These are phyloP conservation scores for Marisa cornuarietis DNA, from an alignment of 1,140 invertebrate genomes.

Conservation along the genomic window DNA sequence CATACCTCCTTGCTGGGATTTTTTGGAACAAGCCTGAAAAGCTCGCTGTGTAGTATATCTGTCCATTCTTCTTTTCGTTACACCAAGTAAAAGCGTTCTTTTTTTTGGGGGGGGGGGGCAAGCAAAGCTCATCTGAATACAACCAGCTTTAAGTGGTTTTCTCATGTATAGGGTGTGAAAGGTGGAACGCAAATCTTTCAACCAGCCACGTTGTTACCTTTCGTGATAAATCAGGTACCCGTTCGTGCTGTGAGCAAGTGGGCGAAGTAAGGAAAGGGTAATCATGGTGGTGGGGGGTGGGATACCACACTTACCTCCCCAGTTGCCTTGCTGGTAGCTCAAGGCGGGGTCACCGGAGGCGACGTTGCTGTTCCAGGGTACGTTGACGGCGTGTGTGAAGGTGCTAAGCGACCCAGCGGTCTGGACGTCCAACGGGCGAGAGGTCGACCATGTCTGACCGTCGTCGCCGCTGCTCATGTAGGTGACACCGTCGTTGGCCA, in stretches of 20 bases:
- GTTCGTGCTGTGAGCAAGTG: too few species aligned
- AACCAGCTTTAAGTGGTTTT: neutral
- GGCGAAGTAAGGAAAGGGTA: neutral
- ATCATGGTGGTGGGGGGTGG: neutral
- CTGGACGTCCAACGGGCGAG: constrained; percentile 16
- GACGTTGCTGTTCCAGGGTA: constrained; percentile 31
- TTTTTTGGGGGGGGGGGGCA: too few species aligned
- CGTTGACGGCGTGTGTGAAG: constrained; percentile 11
- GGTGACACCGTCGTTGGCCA: constrained; percentile 31
- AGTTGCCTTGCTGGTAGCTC: constrained; percentile 12
- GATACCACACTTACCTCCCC: constrained; percentile 35
- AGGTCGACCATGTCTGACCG: constrained; percentile 30
- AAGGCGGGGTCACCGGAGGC: constrained; percentile 13
- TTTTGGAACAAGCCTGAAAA: too few species aligned
- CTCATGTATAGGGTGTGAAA: neutral
- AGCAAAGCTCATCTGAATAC: neutral
- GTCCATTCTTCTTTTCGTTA: too few species aligned
- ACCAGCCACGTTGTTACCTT: neutral
- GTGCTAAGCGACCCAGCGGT: constrained; percentile 1
- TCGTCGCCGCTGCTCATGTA: constrained; percentile 36
- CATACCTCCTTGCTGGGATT: too few species aligned
- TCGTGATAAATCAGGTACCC: too few species aligned
- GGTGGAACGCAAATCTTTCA: neutral
- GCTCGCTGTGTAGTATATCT: too few species aligned
- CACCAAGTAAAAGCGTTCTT: neutral